Evolutionary conservation across 2,888 invertebrate genomes (phyloP), one percentile per base, ranked within the genome.

Genomic region (Caenorhabditis sulstoni): DNA sequence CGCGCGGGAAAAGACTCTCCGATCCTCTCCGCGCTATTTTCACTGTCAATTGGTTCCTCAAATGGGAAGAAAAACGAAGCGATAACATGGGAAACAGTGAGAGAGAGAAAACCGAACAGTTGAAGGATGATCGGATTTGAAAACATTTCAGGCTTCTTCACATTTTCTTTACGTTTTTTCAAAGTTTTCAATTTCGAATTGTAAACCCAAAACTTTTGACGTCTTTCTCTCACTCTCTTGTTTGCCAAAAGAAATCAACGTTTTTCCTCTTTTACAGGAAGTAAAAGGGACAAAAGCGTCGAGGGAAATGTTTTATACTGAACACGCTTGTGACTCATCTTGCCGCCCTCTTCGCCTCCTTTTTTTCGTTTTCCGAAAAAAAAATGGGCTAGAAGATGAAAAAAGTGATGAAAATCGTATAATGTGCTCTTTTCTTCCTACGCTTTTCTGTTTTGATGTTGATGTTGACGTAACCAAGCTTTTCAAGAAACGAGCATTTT

Each of bases 1-100:
- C n/a, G n/a, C n/a, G 16, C 53, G 35, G 55, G 58, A 58, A 35
- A 18, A 41, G 39, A 35, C 41, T 20, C 44, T 55, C 57, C 39
- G 16, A 14, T 23, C 16, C 39, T 37, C 49, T 49, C 57, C 35
- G 29, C 53, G 50, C 71, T 73, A 73, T 73, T 62, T 73, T 37
- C 23, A 49, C 44, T 29, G 39, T 71, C 73, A 58, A 73, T 73
- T 73, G 64, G 57, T 64, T 71, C 62, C 47, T 49, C 55, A 35
- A 55, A 22, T 37, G 64, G 55, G 58, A n/a, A n/a, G 68, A 55
- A 57, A 22, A 16, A 71, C 18, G 8, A n/a, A n/a, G 57, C 49
- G 29, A 50, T 47, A 57, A 50, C 49, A 5, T 20, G 37, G 18
- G 55, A 70, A 45, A 29, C n/a, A 50, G 57, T 64, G 64, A 45